Percentiles rank a stretch among this genome's conserved stretches.
phyloP scores from a whole-genome alignment of 2,797 vertebrate species.

The Tympanoctomys barrerae region DNA sequence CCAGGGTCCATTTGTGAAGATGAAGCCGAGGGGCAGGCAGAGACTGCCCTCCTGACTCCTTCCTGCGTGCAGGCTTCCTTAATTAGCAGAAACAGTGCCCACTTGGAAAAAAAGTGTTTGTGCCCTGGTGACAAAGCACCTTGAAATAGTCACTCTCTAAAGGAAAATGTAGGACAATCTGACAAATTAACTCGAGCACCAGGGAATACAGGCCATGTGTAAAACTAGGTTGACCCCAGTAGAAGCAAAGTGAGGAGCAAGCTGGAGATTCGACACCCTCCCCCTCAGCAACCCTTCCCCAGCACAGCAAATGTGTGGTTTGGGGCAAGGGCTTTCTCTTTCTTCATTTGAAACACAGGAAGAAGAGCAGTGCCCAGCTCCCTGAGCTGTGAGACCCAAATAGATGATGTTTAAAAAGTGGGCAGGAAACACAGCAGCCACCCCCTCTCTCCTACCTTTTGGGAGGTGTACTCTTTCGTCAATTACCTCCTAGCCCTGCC shows the following conservation, averaged over 20 bases:
- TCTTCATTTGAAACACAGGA: not conserved
- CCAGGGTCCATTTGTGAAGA: slow-evolving; percentile 26
- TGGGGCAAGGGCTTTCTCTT: not conserved
- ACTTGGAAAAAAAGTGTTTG: slow-evolving; percentile 56
- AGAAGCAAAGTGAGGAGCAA: slow-evolving; percentile 49
- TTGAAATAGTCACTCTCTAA: slow-evolving; percentile 73
- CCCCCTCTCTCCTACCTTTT: not conserved
- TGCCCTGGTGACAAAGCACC: slow-evolving; percentile 62
- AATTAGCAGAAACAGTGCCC: slow-evolving; percentile 74
- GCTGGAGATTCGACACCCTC: not conserved
- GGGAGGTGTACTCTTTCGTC: not conserved
- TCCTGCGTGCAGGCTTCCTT: not conserved
- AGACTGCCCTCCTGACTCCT: slow-evolving; percentile 33
- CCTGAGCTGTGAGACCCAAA: not conserved
- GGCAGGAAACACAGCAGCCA: no score
- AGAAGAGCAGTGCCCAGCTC: not conserved
- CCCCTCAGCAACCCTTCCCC: not conserved
- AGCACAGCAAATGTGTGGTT: not conserved
- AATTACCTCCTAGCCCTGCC: not conserved
- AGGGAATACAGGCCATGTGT: slow-evolving; percentile 69
- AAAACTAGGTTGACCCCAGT: slow-evolving; percentile 72
- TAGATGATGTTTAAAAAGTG: not conserved
- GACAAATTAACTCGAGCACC: slow-evolving; percentile 69
- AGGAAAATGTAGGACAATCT: slow-evolving; percentile 77
- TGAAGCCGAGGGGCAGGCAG: slow-evolving; percentile 45